A percentile compares a stretch with the other conserved stretches of the same genome.
These are phyloP conservation scores for Conopomorpha cramerella DNA, from an alignment of 1,140 invertebrate species.

Conservation along the genomic window DNA sequence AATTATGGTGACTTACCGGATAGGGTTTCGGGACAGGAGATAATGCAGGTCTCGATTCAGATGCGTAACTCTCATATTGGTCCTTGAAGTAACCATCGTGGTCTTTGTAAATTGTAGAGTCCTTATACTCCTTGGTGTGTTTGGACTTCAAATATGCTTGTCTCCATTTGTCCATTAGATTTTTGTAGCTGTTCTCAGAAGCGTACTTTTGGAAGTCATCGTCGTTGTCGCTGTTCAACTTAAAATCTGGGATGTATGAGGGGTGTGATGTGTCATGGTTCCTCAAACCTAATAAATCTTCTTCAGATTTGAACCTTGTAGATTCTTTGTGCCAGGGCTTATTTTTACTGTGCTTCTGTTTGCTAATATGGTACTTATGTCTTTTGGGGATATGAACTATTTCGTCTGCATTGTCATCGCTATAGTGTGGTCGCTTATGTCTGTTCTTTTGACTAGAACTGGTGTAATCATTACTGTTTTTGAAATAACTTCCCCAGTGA, in stretches of 20 bases:
- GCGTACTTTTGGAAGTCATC: conserved; percentile 11
- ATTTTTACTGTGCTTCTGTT: conserved; percentile 15
- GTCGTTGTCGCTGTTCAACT: conserved; percentile 18
- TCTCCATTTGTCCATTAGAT: conserved; percentile 38
- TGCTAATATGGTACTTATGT: conserved; percentile 17
- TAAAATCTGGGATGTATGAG: conserved; percentile 26
- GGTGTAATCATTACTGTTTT: conserved; percentile 18
- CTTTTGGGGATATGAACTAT: conserved; percentile 37
- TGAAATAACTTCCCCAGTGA: conserved; percentile 37
- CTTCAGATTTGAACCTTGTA: conserved; percentile 39
- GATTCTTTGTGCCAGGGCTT: conserved; percentile 30
- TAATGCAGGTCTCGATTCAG: conserved; percentile 30
- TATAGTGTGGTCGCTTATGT: conserved; percentile 16
- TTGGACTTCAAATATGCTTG: conserved; percentile 39
- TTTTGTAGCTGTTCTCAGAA: conserved; percentile 22
- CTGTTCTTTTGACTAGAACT: conserved; percentile 25
- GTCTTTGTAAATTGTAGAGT: no score
- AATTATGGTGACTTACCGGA: conserved; percentile 26
- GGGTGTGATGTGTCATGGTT: conserved; percentile 38
- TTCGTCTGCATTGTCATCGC: conserved; percentile 20
- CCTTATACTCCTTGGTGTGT: conserved; percentile 25
- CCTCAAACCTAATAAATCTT: conserved; percentile 41
- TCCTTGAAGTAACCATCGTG: no score
- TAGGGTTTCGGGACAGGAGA: conserved; percentile 41
- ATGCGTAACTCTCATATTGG: conserved; percentile 30